These are phyloP conservation scores for Saccostrea echinata DNA, from an alignment of 1,140 invertebrate species.

Conservation along the genomic window DNA sequence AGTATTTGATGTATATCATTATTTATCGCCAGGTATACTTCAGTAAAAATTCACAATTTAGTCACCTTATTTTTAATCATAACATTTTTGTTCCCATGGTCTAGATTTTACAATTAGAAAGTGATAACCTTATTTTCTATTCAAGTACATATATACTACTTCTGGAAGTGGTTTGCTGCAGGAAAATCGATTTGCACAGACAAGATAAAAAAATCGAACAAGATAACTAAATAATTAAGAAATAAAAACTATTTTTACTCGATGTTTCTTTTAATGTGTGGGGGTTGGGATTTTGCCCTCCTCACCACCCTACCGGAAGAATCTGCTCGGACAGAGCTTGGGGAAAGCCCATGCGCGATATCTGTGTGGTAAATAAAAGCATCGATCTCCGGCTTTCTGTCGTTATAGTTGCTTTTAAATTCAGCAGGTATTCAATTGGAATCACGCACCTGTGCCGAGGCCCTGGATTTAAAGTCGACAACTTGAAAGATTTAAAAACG, in stretches of 20 bases:
- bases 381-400: constrained; percentile 22
- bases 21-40: not conserved
- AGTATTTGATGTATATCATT: not conserved
- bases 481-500: constrained; percentile 13
- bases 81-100: not conserved
- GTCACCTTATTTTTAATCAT: not conserved
- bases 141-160: not conserved
- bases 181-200: constrained; percentile 16
- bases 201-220: constrained; percentile 37
- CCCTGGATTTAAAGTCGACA: constrained; percentile 14
- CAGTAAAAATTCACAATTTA: not conserved
- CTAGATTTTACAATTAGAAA: not conserved
- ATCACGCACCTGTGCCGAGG: constrained; percentile 13
- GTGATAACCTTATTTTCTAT: not conserved
- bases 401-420: constrained; percentile 31
- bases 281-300: not conserved
- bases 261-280: not conserved
- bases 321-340: not conserved
- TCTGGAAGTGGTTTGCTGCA: not conserved
- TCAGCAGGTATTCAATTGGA: constrained; percentile 17
- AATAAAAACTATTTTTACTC: not conserved
- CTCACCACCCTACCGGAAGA: not conserved
- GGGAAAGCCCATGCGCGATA: not conserved
- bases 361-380: constrained; percentile 11
- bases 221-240: not conserved